Evolutionary conservation across 1,140 invertebrate genomes (phyloP), one percentile per base, ranked within the genome.

Genomic region (Ruditapes philippinarum): DNA sequence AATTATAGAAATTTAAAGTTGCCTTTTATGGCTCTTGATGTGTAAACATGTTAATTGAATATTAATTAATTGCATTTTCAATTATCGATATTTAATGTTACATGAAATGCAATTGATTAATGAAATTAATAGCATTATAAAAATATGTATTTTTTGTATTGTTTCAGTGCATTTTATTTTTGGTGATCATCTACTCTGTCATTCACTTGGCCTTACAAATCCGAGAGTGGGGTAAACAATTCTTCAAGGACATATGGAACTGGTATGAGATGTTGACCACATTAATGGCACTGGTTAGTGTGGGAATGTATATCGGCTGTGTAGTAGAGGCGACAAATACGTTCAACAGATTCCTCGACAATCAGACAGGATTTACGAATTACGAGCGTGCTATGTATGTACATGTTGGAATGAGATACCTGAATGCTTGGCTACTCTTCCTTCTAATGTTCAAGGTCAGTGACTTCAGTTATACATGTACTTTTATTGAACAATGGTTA

Each of bases 401-500:
- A 22, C 94, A 95, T 88, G 81, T 84, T 5, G 91, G 92, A 19
- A 82, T 91, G 45, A 90, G 92, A 84, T 90, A 92, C 81, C 49
- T 93, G 57, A 91, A 95, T 88, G 94, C 93, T 31, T 92, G 90
- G 79, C 85, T 95, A 17, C 68, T 94, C 19, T 95, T 94, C 88
- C 65, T 94, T 0, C 83, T 95, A 12, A 92, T 93, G 83, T 87
- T 93, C 62, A 94, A 95, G 93, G 94, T 95, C 87, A 87, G 79
- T 45, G 14, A 45, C 42, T 45, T 45, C 42, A 45, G 42, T 45
- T n/a, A n/a, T n/a, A n/a, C n/a, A n/a, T n/a, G n/a, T n/a, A n/a
- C n/a, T n/a, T n/a, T n/a, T n/a, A n/a, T n/a, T n/a, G n/a, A n/a
- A n/a, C n/a, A n/a, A n/a, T n/a, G n/a, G n/a, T n/a, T n/a, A n/a